phyloP scores from a whole-genome alignment of 2,113 vertebrate species.

The Notarius quadriscutis region DNA sequence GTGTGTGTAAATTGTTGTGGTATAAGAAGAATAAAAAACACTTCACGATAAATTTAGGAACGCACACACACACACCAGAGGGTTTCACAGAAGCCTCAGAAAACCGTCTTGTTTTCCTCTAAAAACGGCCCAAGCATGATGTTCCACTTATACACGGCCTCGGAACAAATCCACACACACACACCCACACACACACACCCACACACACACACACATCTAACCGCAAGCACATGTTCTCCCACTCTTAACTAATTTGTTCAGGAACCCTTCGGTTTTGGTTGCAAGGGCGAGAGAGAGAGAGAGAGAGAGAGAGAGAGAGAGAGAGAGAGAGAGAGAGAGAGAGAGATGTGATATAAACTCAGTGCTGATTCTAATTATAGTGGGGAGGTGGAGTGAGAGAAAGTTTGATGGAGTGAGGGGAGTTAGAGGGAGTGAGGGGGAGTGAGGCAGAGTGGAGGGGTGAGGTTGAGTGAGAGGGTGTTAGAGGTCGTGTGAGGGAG shows the following conservation, averaged over 20 bases:
- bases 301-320: not conserved
- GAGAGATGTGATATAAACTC: not conserved
- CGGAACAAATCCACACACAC: constrained; percentile 8
- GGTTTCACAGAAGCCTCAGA: constrained; percentile 22
- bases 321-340: constrained; percentile 11
- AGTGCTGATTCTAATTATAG: not conserved
- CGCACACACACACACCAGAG: constrained; percentile 3
- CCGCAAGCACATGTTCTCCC: constrained; percentile 31
- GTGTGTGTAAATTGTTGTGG: not conserved
- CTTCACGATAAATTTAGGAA: not conserved
- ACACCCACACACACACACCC: too few relatives aligned
- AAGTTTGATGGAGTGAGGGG: not conserved
- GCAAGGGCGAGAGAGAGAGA: not conserved
- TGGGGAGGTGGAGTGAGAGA: not conserved
- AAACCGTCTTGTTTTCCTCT: constrained; percentile 26
- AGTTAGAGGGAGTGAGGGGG: not conserved
- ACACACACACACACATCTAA: too few relatives aligned
- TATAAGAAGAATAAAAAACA: constrained; percentile 3
- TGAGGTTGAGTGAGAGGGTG: not conserved
- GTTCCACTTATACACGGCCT: constrained; percentile 32
- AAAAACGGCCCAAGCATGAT: constrained; percentile 12
- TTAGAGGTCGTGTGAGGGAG: not conserved
- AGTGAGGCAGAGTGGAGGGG: not conserved
- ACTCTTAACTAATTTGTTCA: constrained; percentile 29
- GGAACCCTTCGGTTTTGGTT: constrained; percentile 31